These are phyloP conservation scores for Tyrannus savana DNA, from an alignment of 2,113 vertebrate genomes.

Conservation along the genomic window DNA sequence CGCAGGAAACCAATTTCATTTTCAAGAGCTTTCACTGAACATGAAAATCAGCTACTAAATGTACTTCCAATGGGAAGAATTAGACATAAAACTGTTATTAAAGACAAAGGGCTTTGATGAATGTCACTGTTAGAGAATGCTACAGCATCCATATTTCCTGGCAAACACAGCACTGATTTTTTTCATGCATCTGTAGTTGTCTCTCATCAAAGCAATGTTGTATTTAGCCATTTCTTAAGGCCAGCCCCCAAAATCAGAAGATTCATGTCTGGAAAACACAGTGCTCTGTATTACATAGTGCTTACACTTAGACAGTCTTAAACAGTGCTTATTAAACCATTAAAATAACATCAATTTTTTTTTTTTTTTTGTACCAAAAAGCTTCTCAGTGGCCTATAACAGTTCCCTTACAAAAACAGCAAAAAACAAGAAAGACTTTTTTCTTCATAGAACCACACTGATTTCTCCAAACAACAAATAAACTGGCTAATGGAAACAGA, in stretches of 20 bases:
- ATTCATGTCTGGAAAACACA: background rate
- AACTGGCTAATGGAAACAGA: background rate
- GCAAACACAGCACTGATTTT: background rate
- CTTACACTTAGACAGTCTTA: background rate
- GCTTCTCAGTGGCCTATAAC: background rate
- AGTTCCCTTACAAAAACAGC: background rate
- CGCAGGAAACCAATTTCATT: conserved; percentile 9
- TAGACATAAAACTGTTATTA: background rate
- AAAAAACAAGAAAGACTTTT: background rate
- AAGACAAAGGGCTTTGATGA: conserved; percentile 42
- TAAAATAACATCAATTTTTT: background rate
- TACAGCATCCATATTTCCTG: background rate
- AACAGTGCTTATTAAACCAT: background rate
- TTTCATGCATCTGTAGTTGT: background rate
- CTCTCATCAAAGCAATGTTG: background rate
- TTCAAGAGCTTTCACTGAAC: conserved; percentile 30
- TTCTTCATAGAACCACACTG: background rate
- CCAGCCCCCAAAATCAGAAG: background rate
- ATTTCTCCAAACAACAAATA: background rate
- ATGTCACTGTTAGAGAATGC: background rate
- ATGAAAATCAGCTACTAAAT: conserved; percentile 12
- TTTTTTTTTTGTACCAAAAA: background rate
- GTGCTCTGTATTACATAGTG: background rate
- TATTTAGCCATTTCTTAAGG: background rate
- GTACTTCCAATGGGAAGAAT: background rate